These are phyloP conservation scores for Seriola dumerili DNA, from an alignment of 2,113 vertebrate genomes.

Conservation along the genomic window DNA sequence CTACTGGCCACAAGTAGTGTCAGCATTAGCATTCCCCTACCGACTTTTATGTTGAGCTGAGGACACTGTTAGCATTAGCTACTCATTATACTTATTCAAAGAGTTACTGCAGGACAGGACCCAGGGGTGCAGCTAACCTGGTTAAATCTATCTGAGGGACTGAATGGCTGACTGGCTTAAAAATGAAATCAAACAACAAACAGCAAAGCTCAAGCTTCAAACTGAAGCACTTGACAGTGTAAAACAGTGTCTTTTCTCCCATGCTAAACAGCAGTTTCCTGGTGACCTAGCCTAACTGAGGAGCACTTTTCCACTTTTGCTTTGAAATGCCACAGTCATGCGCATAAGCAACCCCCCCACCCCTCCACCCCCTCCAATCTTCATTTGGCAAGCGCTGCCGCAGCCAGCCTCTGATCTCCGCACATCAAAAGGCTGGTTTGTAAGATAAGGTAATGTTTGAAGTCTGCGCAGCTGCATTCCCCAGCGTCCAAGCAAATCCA, in stretches of 20 bases:
- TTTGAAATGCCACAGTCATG: constrained; percentile 91
- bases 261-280: constrained; percentile 78
- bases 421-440: constrained; percentile 93
- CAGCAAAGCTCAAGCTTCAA: constrained; percentile 53
- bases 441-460: constrained; percentile 94
- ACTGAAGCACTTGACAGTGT: constrained; percentile 60
- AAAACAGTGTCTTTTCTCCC: constrained; percentile 53
- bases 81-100: constrained; percentile 42
- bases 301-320: constrained; percentile 86
- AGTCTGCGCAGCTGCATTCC: constrained; percentile 91
- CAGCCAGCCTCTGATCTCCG: constrained; percentile 93
- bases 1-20: constrained; percentile 15
- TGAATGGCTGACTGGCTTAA: constrained; percentile 36
- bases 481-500: constrained; percentile 93
- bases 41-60: constrained; percentile 36
- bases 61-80: constrained; percentile 58
- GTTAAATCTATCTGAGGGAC: constrained; percentile 44
- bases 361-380: constrained; percentile 84
- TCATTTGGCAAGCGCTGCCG: constrained; percentile 91
- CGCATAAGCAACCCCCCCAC: constrained; percentile 79
- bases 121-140: constrained; percentile 50
- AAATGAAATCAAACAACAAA: constrained; percentile 52
- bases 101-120: constrained; percentile 41
- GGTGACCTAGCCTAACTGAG: constrained; percentile 89
- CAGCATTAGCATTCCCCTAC: constrained; percentile 59